Evolutionary conservation across 2,888 invertebrate genomes (phyloP), one percentile per base, ranked within the genome.

Genomic region (Ormyrus thymus): DNA sequence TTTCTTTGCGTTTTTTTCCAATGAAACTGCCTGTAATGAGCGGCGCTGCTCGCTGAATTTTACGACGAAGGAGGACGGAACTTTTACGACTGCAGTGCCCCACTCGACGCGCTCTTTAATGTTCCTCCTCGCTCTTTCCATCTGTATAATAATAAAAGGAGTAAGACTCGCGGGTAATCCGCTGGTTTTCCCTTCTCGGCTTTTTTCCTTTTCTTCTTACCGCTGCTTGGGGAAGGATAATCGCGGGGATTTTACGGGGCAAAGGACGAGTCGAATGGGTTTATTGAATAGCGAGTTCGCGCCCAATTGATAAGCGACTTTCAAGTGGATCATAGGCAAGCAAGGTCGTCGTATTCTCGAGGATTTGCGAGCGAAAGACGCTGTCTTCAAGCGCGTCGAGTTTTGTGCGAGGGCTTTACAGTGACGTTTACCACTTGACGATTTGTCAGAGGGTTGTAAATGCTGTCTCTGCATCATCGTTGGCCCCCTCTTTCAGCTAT

Each of bases 21-120:
- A 72, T 72, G 72, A 72, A 72, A 72, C 53, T 53, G 55, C 62
- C 15, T 72, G 62, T 72, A 72, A 72, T 72, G 72, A 72, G 72
- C n/a, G 13, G 45, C 61, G 53, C 3, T 29, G 29, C 29, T 29
- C 29, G 29, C 72, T 62, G 72, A 55, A 72, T 72, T 72, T 72
- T 72, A 72, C 72, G 72, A 72, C 13, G 29, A 29, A 29, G 43
- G 46, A 29, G 8, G 29, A 51, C 51, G 10, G 53, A 46, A n/a
- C 13, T 62, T 62, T 72, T 72, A 64, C 62, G 72, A 72, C n/a
- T 29, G 29, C 29, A 29, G 0, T 15, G 1, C 13, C 4, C 29
- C 29, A 29, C 29, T 29, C 29, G 29, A 29, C 13, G 9, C 46
- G 8, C 68, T 43, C 13, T 48, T 64, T 64, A 64, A 72, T 64